These are phyloP conservation scores for Nemotelus nigrinus DNA, from an alignment of 2,888 invertebrate genomes.

Conservation along the genomic window DNA sequence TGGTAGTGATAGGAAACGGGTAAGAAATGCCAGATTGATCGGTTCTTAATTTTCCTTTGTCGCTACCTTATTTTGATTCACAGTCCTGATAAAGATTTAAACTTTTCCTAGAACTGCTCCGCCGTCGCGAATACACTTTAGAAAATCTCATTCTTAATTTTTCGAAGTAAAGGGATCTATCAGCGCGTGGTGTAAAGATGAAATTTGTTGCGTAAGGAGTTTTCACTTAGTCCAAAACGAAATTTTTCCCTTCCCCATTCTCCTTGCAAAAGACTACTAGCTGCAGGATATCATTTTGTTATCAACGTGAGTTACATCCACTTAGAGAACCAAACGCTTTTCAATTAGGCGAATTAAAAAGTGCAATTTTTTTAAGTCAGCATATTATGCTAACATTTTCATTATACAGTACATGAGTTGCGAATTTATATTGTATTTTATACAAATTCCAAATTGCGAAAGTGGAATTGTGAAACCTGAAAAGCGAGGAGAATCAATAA, in stretches of 20 bases:
- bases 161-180: neutral
- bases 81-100: constrained; percentile 36
- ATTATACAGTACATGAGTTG: neutral
- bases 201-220: constrained; percentile 38
- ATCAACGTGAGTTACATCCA: neutral
- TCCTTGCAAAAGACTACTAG: neutral
- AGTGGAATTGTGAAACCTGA: no score
- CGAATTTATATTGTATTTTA: no score
- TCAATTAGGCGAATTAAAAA: neutral
- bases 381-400: constrained; percentile 30
- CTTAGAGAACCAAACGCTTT: neutral
- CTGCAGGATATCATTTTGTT: neutral
- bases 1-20: constrained; percentile 40
- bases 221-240: neutral
- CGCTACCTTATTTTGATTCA: constrained; percentile 41
- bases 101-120: constrained; percentile 4
- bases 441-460: no score
- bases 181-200: neutral
- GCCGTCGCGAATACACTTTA: neutral
- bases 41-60: constrained; percentile 49
- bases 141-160: neutral
- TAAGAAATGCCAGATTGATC: constrained; percentile 51
- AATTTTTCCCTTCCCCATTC: neutral
- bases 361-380: neutral
- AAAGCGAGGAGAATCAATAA: constrained; percentile 21